These are phyloP conservation scores for Acronicta alni DNA, from an alignment of 2,888 invertebrate genomes.

Conservation along the genomic window DNA sequence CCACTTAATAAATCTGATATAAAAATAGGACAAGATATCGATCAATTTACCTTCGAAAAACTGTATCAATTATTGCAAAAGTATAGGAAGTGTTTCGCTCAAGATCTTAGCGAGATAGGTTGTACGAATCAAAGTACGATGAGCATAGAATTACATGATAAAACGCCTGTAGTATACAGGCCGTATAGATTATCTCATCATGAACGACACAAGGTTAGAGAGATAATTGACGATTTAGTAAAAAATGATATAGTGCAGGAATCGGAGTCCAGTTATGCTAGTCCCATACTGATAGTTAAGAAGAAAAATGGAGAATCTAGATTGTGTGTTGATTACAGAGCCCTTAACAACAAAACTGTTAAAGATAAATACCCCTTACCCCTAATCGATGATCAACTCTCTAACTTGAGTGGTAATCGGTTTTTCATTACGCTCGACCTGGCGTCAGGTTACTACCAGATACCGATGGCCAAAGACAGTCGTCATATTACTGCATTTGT, in stretches of 20 bases:
- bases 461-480: no score
- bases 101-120: slow-evolving; percentile 2
- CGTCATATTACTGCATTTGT: no score
- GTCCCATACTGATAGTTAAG: slow-evolving; percentile 13
- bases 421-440: slow-evolving; percentile 1
- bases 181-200: slow-evolving; percentile 1
- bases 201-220: slow-evolving; percentile 8
- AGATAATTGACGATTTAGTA: slow-evolving; percentile 12
- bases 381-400: slow-evolving; percentile 15
- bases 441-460: no score
- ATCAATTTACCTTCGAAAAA: not conserved
- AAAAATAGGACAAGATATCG: not conserved
- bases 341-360: slow-evolving; percentile 13
- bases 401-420: slow-evolving; percentile 4
- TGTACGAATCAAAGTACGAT: not conserved
- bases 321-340: slow-evolving; percentile 19
- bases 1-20: not conserved
- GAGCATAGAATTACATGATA: slow-evolving; percentile 6
- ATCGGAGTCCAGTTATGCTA: slow-evolving; percentile 15
- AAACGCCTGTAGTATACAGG: slow-evolving; percentile 6
- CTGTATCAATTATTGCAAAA: not conserved
- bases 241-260: slow-evolving; percentile 17
- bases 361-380: slow-evolving; percentile 26
- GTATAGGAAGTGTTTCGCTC: slow-evolving; percentile 2
- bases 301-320: slow-evolving; percentile 18